phyloP scores from a whole-genome alignment of 2,888 invertebrate species.

The Mesorhabditis belari region DNA sequence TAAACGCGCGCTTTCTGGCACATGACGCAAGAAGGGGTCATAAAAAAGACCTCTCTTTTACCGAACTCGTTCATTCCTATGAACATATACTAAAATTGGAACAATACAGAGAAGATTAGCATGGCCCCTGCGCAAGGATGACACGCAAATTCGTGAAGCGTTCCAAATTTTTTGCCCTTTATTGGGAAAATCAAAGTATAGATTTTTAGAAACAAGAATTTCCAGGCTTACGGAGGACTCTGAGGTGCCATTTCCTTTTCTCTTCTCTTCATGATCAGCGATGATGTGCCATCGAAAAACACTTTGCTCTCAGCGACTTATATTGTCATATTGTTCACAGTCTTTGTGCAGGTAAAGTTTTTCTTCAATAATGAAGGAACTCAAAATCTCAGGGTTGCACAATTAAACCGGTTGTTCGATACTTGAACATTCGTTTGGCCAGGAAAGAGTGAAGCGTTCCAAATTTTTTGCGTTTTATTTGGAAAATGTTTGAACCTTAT shows the following conservation, averaged over 20 bases:
- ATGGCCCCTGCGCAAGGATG: constrained; percentile 85
- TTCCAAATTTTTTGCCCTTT: constrained; percentile 62
- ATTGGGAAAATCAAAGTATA: too few relatives aligned
- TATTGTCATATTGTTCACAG: constrained; percentile 56
- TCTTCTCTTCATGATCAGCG: constrained; percentile 57
- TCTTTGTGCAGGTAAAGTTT: constrained; percentile 54
- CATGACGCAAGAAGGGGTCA: too few relatives aligned
- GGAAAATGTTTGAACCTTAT: too few relatives aligned
- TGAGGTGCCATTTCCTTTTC: constrained; percentile 62
- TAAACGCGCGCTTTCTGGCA: too few relatives aligned
- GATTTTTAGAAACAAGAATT: too few relatives aligned
- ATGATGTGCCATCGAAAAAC: constrained; percentile 45
- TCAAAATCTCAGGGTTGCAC: constrained; percentile 55
- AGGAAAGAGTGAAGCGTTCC: too few relatives aligned
- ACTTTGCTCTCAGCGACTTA: constrained; percentile 56
- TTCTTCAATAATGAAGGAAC: neutral
- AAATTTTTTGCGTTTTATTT: too few relatives aligned
- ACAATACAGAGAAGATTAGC: constrained; percentile 87
- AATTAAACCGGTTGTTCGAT: constrained; percentile 57
- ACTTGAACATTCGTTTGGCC: constrained; percentile 54
- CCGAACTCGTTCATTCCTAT: neutral
- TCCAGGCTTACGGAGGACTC: constrained; percentile 60
- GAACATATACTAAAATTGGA: constrained; percentile 69
- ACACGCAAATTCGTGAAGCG: constrained; percentile 86
- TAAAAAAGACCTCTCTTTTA: too few relatives aligned